Evolutionary conservation across 2,888 invertebrate species (phyloP).

Genomic region (Ditylenchus weischeri): DNA sequence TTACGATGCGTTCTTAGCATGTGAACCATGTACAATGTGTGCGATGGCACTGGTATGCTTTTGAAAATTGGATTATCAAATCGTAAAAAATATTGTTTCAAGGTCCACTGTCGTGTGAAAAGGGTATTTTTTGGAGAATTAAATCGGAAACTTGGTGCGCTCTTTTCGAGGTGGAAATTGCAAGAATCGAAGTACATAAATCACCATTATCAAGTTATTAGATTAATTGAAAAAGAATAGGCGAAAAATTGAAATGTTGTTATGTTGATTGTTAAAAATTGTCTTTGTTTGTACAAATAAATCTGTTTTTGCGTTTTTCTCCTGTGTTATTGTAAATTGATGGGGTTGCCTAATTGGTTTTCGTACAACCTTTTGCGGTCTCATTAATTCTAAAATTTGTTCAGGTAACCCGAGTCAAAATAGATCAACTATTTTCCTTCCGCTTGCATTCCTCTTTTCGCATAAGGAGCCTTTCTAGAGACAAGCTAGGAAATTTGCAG

Average conservation of each 20-base stretch:
- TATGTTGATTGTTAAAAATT: too few relatives aligned
- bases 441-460: background rate
- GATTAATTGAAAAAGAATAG: constrained; percentile 14
- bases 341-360: too few relatives aligned
- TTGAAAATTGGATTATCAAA: too few relatives aligned
- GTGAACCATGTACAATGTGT: constrained; percentile 40
- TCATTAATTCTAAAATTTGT: too few relatives aligned
- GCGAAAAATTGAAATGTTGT: too few relatives aligned
- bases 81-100: too few relatives aligned
- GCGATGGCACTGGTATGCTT: constrained; percentile 32
- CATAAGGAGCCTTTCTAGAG: background rate
- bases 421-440: background rate
- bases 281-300: too few relatives aligned
- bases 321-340: too few relatives aligned
- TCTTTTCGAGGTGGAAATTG: constrained; percentile 28
- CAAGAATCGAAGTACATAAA: constrained; percentile 33
- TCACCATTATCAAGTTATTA: constrained; percentile 35
- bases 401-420: too few relatives aligned
- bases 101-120: constrained; percentile 30
- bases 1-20: constrained; percentile 29
- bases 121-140: constrained; percentile 29
- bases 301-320: too few relatives aligned
- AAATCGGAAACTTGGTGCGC: constrained; percentile 18
- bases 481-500: background rate
- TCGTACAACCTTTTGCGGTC: too few relatives aligned